Base-by-base conservation (phyloP, 2,797 vertebrate genomes). In the Moxostoma hubbsi region DNA sequence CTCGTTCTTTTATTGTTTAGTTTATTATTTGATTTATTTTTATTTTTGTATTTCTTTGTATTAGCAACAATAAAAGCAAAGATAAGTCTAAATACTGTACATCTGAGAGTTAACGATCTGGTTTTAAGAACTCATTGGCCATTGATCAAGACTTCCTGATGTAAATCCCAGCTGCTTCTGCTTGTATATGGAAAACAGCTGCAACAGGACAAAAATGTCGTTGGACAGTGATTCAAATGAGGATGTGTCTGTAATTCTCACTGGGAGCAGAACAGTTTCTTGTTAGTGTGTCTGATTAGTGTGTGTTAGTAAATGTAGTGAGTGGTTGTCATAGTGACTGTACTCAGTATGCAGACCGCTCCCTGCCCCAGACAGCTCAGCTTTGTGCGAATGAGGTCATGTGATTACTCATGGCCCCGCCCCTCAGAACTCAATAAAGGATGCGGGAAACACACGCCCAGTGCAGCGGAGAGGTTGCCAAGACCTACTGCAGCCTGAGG, bases 341-440 rank as follows among this genome's bases (percentile, higher is more conserved):
- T 86, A 82, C 84, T 75, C 76, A 82, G 90, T 82, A 80, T 90
- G 88, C 89, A 85, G 81, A 83, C 86, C 84, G 62, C 89, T 90
- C 92, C 88, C 89, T 90, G 87, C 83, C 85, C 83, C 73, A 89
- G 87, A 85, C 82, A 73, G 85, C 86, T 86, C 84, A 86, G 88
- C 88, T 89, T 87, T 86, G 85, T 81, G 61, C 77, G 81, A 85
- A 90, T 94, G 93, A 94, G 89, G 88, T 94, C 92, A 94, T 93
- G 85, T 81, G 85, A 63, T 88, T 24, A 24, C 24, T 86, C 68
- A 82, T 11, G 57, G 82, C 89, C 88, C 88, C 87, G 68, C 86
- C 86, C 89, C 83, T 76, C 84, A 88, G 83, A 89, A 86, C 89
- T 86, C 88, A 73, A 87, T 73, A 66, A 12, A 87, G 86, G 86